Evolutionary conservation across 1,140 invertebrate species (phyloP).

Genomic region (Drosophila jambulina): DNA sequence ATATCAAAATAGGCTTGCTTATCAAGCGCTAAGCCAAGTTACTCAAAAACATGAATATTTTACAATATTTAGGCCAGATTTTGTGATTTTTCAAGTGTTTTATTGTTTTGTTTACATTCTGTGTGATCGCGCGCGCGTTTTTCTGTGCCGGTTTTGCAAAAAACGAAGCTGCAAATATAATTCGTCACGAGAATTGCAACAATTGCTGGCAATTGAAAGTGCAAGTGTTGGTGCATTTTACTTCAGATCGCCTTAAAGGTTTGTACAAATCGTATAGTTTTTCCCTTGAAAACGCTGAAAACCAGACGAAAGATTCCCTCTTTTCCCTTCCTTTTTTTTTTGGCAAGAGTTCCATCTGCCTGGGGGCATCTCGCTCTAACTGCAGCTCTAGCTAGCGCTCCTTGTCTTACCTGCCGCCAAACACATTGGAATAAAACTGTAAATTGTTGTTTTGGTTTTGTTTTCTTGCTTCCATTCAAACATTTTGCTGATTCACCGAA

Average conservation of each 20-base stretch:
- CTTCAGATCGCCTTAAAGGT: slow-evolving; percentile 13
- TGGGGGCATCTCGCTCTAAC: slow-evolving; percentile 12
- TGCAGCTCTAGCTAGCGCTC: neutral
- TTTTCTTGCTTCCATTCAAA: slow-evolving; percentile 63
- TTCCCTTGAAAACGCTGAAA: neutral
- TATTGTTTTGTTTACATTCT: slow-evolving; percentile 36
- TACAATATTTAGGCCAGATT: slow-evolving; percentile 3
- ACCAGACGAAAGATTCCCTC: slow-evolving; percentile 7
- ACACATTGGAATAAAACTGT: slow-evolving; percentile 51
- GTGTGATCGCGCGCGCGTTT: slow-evolving; percentile 23
- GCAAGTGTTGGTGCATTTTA: slow-evolving; percentile 35
- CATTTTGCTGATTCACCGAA: slow-evolving; percentile 65
- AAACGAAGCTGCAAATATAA: slow-evolving; percentile 13
- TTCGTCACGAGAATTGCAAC: slow-evolving; percentile 22
- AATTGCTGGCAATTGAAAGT: slow-evolving; percentile 51
- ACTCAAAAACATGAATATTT: neutral
- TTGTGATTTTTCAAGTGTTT: slow-evolving; percentile 13
- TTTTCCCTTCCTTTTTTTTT: neutral
- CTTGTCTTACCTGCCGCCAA: slow-evolving; percentile 34
- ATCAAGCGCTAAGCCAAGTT: neutral
- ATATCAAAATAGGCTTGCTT: neutral
- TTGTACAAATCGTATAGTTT: slow-evolving; percentile 5
- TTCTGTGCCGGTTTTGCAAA: slow-evolving; percentile 38
- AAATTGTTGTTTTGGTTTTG: slow-evolving; percentile 59
- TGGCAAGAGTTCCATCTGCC: slow-evolving; percentile 24